Percentiles rank a stretch among this genome's conserved stretches.
These are phyloP conservation scores for Cyaniris semiargus DNA, from an alignment of 2,888 invertebrate species.

Conservation along the genomic window DNA sequence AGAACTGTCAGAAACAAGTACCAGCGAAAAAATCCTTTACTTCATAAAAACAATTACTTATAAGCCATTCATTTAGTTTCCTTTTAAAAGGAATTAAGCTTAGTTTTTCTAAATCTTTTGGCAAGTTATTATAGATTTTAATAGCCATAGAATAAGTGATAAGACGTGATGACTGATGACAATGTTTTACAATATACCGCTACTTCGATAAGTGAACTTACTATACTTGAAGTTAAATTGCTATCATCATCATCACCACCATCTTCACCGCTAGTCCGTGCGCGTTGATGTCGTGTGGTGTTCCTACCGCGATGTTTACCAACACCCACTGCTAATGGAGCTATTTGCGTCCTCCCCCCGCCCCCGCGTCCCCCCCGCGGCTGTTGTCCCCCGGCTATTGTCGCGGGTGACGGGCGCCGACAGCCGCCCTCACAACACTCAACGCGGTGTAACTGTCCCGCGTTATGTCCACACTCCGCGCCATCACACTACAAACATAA, in stretches of 20 bases:
- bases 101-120: no score
- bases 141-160: no score
- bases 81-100: no score
- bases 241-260: neutral
- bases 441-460: neutral
- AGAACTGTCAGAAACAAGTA: no score
- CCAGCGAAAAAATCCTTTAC: no score
- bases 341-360: constrained; percentile 54
- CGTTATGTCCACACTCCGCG: neutral
- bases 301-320: constrained; percentile 56
- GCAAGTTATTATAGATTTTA: no score
- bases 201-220: no score
- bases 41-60: no score
- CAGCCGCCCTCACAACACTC: constrained; percentile 11
- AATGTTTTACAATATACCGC: no score
- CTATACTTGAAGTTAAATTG: neutral
- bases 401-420: constrained; percentile 3
- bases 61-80: no score
- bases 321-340: constrained; percentile 64
- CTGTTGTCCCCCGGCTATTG: neutral
- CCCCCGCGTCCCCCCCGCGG: constrained; percentile 26
- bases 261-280: constrained; percentile 11
- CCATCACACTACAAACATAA: neutral
- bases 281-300: constrained; percentile 24
- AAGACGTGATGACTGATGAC: no score